Evolutionary conservation across 2,113 vertebrate species (phyloP), one percentile per base, ranked within the genome.

Genomic region (Nibea coibor): DNA sequence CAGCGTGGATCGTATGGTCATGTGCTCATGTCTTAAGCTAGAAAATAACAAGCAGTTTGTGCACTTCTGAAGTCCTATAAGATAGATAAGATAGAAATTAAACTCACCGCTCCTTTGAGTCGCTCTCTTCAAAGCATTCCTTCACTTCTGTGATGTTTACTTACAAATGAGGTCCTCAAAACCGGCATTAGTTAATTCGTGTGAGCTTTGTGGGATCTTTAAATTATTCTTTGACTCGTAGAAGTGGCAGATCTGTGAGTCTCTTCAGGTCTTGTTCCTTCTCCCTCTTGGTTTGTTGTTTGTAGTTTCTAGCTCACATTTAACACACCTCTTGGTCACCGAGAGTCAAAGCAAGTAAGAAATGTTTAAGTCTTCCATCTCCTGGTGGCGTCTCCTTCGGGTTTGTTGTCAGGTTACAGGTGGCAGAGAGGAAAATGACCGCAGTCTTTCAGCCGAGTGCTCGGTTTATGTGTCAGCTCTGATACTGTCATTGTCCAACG

Each of bases 401-500:
- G 17, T 62, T 71, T 48, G 59, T 17, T 8, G 17, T 63, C 7
- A 3, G 31, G 57, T 59, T 45, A 78, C 72, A 48, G 75, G 67
- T 89, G 81, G 72, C 73, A 68, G 53, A 68, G 81, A 80, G 67
- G 76, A 64, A 86, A 89, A 61, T 24, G 53, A 76, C 72, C 66
- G n/a, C 71, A 10, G 67, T 24, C 51, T 50, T 75, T 75, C 42
- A 50, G 68, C 61, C 35, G 35, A 75, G 31, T 56, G 51, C 35
- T 51, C 31, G 35, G 73, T 63, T 73, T 43, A 54, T 78, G 67
- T 57, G 57, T 86, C 81, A 72, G 73, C 68, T 64, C 57, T 61
- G 78, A 82, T 62, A 81, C 72, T 68, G 84, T 91, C 92, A 93
- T 90, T 92, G 90, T 90, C 81, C 75, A 61, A 54, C 51, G 70